Percentiles rank a stretch among this genome's conserved stretches.
Conservation (phyloP, 2,888 invertebrate species). For the Peribatodes rhomboidaria region DNA sequence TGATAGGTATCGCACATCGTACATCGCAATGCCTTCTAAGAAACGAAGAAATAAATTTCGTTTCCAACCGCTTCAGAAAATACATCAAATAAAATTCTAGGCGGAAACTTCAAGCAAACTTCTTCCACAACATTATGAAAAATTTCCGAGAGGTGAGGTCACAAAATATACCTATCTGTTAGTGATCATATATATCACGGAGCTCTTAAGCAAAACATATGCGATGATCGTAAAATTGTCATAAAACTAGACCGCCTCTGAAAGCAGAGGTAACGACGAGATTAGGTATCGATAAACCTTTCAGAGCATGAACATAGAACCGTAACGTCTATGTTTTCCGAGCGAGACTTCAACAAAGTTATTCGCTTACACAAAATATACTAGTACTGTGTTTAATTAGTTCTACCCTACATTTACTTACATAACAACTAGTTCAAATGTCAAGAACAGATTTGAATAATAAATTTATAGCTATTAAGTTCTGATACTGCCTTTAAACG, state of each 20-base stretch:
- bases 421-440: conserved; percentile 5
- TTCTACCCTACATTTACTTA: background rate
- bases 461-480: conserved; percentile 7
- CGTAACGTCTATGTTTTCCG: background rate
- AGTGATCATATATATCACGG: conserved; percentile 25
- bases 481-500: conserved; percentile 12
- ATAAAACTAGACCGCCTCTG: conserved; percentile 34
- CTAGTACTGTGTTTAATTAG: background rate
- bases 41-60: background rate
- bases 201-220: conserved; percentile 32
- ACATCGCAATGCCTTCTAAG: too few relatives aligned
- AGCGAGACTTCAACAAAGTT: too few relatives aligned
- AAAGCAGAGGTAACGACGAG: conserved; percentile 15
- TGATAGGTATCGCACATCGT: too few relatives aligned
- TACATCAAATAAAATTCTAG: background rate
- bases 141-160: conserved; percentile 10
- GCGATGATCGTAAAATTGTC: conserved; percentile 48
- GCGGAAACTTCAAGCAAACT: background rate
- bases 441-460: conserved; percentile 5
- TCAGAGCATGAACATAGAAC: conserved; percentile 1
- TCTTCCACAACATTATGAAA: background rate
- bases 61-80: background rate
- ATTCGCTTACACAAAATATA: background rate
- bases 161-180: conserved; percentile 19
- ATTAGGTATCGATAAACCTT: conserved; percentile 24